phyloP scores from a whole-genome alignment of 1,140 invertebrate species.

The Caerostris extrusa region DNA sequence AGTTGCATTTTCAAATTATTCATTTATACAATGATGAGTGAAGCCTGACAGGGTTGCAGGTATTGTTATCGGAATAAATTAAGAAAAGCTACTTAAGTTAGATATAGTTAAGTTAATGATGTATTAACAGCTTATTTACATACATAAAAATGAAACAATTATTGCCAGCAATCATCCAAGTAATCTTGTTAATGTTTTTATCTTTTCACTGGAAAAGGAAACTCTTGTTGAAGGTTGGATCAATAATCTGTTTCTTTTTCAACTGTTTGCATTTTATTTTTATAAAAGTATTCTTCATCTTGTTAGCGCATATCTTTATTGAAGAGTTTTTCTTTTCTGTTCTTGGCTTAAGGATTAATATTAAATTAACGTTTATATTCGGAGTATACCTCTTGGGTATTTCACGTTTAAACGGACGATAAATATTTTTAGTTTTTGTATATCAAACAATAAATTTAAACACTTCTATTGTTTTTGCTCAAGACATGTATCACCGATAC shows the following conservation, averaged over 20 bases:
- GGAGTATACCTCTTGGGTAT: not conserved
- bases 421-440: not conserved
- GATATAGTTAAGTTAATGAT: not conserved
- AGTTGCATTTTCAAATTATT: not conserved
- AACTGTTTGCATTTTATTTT: not conserved
- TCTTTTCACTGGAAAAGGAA: not conserved
- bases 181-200: not conserved
- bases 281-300: not conserved
- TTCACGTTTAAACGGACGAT: not conserved
- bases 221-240: not conserved
- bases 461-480: not conserved
- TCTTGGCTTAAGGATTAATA: not conserved
- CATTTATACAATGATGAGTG: not conserved
- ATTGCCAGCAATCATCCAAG: not conserved
- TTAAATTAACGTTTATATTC: not conserved
- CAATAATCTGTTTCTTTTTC: not conserved
- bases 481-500: not conserved
- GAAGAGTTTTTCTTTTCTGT: not conserved
- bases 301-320: not conserved
- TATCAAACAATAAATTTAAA: not conserved
- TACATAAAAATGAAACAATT: not conserved
- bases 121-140: not conserved
- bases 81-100: not conserved
- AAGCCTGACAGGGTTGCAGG: not conserved
- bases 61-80: slow-evolving; percentile 6